Conservation (phyloP, 2,888 invertebrate genomes). For the Microctonus hyperodae region DNA sequence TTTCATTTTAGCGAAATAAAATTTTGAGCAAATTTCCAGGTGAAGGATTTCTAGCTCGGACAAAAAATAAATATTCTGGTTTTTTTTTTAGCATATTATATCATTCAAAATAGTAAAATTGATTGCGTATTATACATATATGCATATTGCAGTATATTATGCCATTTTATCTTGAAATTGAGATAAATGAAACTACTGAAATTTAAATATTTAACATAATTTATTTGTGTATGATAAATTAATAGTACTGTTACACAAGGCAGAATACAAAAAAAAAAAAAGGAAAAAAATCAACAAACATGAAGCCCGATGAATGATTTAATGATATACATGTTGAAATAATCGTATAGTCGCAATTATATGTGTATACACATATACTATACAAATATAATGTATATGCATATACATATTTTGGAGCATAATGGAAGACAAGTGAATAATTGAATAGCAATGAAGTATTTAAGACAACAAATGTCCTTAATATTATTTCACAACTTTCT, state of each 20-base stretch:
- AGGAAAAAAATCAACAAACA: not conserved
- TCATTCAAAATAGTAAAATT: not conserved
- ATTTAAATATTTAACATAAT: slow-evolving; percentile 5
- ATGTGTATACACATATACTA: no score
- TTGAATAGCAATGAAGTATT: not conserved
- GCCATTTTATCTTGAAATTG: not conserved
- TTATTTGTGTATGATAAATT: slow-evolving; percentile 2
- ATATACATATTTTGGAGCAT: not conserved
- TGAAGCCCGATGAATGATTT: not conserved
- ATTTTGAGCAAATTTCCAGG: not conserved
- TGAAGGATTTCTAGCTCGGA: not conserved
- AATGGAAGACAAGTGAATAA: not conserved
- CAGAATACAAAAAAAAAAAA: not conserved
- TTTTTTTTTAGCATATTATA: not conserved
- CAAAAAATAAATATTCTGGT: not conserved
- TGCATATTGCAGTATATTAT: not conserved
- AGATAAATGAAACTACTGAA: not conserved
- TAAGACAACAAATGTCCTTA: not conserved
- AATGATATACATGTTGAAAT: slow-evolving; percentile 4
- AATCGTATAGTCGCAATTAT: not conserved
- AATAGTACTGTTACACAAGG: not conserved
- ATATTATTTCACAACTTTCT: slow-evolving; percentile 16
- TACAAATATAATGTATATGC: no score
- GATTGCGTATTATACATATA: not conserved
- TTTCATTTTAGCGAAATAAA: no score